Evolutionary conservation across 2,888 invertebrate species (phyloP).

Genomic region (Sphaerophoria taeniata): DNA sequence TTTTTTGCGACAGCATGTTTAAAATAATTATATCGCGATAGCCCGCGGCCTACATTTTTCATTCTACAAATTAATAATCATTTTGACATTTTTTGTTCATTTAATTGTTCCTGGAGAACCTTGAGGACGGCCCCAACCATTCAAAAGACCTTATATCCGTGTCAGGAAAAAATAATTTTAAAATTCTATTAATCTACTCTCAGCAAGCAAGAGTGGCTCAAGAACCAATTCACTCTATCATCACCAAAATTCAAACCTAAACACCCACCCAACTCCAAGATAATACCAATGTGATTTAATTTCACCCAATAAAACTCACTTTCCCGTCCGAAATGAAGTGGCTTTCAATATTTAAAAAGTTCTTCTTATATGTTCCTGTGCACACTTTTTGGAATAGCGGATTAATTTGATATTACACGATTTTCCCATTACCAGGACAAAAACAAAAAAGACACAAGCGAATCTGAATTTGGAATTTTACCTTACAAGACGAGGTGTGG

Average conservation of each 20-base stretch:
- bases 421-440: slow-evolving; percentile 65
- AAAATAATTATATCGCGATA: not conserved
- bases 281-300: slow-evolving; percentile 43
- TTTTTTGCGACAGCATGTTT: not conserved
- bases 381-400: slow-evolving; percentile 52
- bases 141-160: slow-evolving; percentile 6
- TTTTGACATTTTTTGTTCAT: not conserved
- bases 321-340: slow-evolving; percentile 38
- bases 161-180: slow-evolving; percentile 15
- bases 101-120: not conserved
- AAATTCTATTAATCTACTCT: slow-evolving; percentile 21
- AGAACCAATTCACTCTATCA: slow-evolving; percentile 8
- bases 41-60: not conserved
- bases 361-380: slow-evolving; percentile 36
- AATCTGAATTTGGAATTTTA: slow-evolving; percentile 53
- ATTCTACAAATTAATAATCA: not conserved
- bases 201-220: slow-evolving; percentile 5
- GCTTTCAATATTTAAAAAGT: slow-evolving; percentile 58
- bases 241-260: not conserved
- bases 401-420: slow-evolving; percentile 65
- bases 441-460: not conserved
- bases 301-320: slow-evolving; percentile 47
- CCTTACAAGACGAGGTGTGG: slow-evolving; percentile 13
- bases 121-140: not conserved
- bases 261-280: not conserved